These are phyloP conservation scores for Troides oblongomaculatus DNA, from an alignment of 2,888 invertebrate genomes.

Conservation along the genomic window DNA sequence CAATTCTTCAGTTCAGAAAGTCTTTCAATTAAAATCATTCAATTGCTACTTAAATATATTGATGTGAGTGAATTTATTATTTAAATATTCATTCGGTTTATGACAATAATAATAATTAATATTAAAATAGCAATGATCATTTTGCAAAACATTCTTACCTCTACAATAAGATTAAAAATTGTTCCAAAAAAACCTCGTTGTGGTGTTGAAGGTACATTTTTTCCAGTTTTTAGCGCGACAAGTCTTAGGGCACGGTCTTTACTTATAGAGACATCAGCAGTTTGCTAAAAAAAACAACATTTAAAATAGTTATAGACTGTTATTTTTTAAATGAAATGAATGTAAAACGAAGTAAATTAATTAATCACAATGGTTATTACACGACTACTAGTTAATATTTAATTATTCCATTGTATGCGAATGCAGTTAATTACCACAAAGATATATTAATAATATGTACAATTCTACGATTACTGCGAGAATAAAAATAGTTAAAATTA, in stretches of 20 bases:
- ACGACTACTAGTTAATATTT: too few relatives aligned
- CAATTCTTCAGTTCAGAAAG: too few relatives aligned
- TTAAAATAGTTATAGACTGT: not conserved
- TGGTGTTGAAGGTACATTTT: slow-evolving; percentile 53
- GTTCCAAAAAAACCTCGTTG: slow-evolving; percentile 76
- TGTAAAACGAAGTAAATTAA: too few relatives aligned
- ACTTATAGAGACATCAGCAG: slow-evolving; percentile 61
- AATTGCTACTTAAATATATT: not conserved
- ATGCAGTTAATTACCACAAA: too few relatives aligned
- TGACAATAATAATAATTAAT: not conserved
- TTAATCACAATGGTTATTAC: too few relatives aligned
- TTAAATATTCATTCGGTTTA: not conserved
- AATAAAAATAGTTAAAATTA: too few relatives aligned
- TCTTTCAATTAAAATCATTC: too few relatives aligned
- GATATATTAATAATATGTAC: too few relatives aligned
- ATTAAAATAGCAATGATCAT: not conserved
- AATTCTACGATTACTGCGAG: too few relatives aligned
- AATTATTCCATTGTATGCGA: too few relatives aligned
- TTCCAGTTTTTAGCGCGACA: slow-evolving; percentile 52
- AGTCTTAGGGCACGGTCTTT: slow-evolving; percentile 60
- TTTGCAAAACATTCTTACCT: slow-evolving; percentile 47
- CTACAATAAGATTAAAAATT: slow-evolving; percentile 68
- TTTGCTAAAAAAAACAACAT: slow-evolving; percentile 50
- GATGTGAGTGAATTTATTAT: not conserved
- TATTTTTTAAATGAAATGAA: too few relatives aligned